A percentile compares a stretch with the other conserved stretches of the same genome.
Conservation (phyloP, 1,140 invertebrate genomes). For the Hermetia illucens region DNA sequence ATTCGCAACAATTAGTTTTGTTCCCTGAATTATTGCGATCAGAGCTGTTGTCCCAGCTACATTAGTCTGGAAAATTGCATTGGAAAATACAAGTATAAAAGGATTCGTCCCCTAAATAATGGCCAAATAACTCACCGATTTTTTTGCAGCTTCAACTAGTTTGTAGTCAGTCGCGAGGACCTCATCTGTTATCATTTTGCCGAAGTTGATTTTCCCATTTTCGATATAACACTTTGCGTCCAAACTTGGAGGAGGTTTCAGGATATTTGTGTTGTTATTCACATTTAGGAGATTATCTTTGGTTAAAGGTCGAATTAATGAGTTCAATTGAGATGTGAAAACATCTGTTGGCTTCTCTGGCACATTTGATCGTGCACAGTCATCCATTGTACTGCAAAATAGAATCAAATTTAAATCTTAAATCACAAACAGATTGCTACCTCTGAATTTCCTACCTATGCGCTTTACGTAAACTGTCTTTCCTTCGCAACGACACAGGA, state of each 20-base stretch:
- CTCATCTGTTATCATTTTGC: slow-evolving; percentile 69
- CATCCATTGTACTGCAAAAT: slow-evolving; percentile 8
- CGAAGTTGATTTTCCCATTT: slow-evolving; percentile 59
- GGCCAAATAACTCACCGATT: slow-evolving; percentile 36
- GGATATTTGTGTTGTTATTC: slow-evolving; percentile 16
- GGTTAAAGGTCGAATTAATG: slow-evolving; percentile 16
- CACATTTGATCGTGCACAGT: slow-evolving; percentile 6
- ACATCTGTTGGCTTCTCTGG: slow-evolving; percentile 13
- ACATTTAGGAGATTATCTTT: slow-evolving; percentile 21
- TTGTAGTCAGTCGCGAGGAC: slow-evolving; percentile 66
- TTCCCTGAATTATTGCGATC: slow-evolving; percentile 70
- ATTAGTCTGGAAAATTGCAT: slow-evolving; percentile 35
- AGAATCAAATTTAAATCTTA: background rate
- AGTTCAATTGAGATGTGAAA: slow-evolving; percentile 22
- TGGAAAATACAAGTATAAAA: background rate
- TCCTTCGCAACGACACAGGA: slow-evolving; percentile 7
- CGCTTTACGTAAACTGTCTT: slow-evolving; percentile 22
- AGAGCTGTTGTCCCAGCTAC: slow-evolving; percentile 88
- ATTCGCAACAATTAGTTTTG: slow-evolving; percentile 80
- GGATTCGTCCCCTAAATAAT: background rate
- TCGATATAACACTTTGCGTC: slow-evolving; percentile 46
- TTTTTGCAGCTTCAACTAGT: slow-evolving; percentile 64
- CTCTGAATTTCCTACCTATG: slow-evolving; percentile 18
- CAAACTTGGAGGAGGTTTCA: slow-evolving; percentile 19
- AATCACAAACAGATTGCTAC: too few relatives aligned